A percentile compares a stretch with the other conserved stretches of the same genome.
Conservation (phyloP, 2,888 invertebrate genomes). For the Euspilapteryx auroguttella region DNA sequence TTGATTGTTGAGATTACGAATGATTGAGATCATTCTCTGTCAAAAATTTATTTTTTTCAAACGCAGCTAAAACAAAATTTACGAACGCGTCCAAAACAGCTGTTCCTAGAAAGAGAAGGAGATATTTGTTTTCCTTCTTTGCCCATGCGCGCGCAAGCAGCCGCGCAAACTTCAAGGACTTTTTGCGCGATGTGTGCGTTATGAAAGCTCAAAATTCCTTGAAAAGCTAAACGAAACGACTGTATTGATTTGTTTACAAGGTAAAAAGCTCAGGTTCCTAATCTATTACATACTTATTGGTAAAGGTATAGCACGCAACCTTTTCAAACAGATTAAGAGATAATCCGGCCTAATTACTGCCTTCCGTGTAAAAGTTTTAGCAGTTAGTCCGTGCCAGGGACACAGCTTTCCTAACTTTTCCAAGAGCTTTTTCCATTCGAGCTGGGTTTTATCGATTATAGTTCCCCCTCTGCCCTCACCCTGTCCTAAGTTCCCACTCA, state of each 20-base stretch:
- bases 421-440: too few species aligned
- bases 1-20: too few species aligned
- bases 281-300: constrained; percentile 18
- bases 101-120: constrained; percentile 9
- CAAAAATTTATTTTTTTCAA: too few species aligned
- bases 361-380: constrained; percentile 46
- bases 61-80: too few species aligned
- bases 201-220: too few species aligned
- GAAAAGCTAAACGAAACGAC: too few species aligned
- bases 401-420: too few species aligned
- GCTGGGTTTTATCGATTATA: constrained; percentile 47
- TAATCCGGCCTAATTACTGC: constrained; percentile 42
- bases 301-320: constrained; percentile 34
- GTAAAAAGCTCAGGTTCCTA: constrained; percentile 22
- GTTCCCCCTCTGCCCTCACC: constrained; percentile 24
- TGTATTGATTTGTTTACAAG: constrained; percentile 59
- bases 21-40: too few species aligned
- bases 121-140: constrained; percentile 11
- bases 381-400: constrained; percentile 39
- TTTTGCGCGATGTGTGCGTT: too few species aligned
- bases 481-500: too few species aligned
- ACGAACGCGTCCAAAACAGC: too few species aligned
- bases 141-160: constrained; percentile 28
- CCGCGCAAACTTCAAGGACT: constrained; percentile 26
- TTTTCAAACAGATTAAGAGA: constrained; percentile 50